These are phyloP conservation scores for Ormyrus labotus DNA, from an alignment of 2,888 invertebrate genomes.

Conservation along the genomic window DNA sequence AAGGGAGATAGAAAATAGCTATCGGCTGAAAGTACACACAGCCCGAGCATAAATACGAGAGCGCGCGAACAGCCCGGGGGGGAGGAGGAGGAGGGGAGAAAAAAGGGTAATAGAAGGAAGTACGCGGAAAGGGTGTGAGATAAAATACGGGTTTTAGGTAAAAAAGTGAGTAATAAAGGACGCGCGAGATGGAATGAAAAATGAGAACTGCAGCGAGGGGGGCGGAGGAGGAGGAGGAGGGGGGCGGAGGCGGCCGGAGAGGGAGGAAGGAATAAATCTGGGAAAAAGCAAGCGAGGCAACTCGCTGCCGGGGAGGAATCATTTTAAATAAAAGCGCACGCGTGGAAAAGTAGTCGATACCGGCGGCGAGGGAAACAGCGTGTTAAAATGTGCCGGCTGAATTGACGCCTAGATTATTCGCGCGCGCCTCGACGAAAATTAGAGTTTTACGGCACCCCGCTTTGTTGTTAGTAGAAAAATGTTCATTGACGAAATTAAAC, in stretches of 20 bases:
- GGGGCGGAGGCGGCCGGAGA: too few relatives aligned
- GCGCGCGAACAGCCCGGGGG: neutral
- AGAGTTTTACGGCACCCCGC: too few relatives aligned
- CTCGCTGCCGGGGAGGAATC: conserved; percentile 18
- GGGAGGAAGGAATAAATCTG: conserved; percentile 44
- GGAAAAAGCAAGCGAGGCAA: conserved; percentile 3
- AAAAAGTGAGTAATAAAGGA: conserved; percentile 53
- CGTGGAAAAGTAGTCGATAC: too few relatives aligned
- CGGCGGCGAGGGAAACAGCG: neutral
- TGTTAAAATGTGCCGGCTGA: too few relatives aligned
- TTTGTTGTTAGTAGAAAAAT: too few relatives aligned
- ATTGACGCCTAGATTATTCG: too few relatives aligned
- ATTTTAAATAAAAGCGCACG: conserved; percentile 38
- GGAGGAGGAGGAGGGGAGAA: conserved; percentile 4
- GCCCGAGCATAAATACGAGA: conserved; percentile 14
- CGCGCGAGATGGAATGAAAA: conserved; percentile 52
- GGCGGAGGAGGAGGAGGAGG: too few relatives aligned
- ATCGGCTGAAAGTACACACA: conserved; percentile 27
- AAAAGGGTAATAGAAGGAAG: conserved; percentile 27
- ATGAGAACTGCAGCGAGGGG: conserved; percentile 7
- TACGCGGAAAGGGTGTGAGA: conserved; percentile 25
- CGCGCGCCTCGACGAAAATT: too few relatives aligned
- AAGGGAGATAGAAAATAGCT: conserved; percentile 49
- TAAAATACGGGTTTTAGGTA: conserved; percentile 50
- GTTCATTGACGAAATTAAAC: too few relatives aligned